phyloP scores from a whole-genome alignment of 2,797 vertebrate genomes.

The Rhynchotus rufescens region DNA sequence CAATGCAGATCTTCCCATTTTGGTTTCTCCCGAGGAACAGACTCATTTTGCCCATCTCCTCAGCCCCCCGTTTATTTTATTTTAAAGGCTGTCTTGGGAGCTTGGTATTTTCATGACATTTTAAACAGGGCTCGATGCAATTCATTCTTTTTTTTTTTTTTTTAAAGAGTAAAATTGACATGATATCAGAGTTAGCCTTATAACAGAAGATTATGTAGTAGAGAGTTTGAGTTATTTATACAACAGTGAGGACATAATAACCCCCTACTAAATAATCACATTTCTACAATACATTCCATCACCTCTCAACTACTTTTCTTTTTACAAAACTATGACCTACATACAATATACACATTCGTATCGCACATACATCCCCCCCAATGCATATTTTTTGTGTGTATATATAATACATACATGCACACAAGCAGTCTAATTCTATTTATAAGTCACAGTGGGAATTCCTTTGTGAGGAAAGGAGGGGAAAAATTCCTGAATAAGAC shows the following conservation, averaged over 20 bases:
- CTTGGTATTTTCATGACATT: constrained; percentile 76
- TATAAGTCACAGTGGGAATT: constrained; percentile 87
- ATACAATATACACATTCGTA: constrained; percentile 79
- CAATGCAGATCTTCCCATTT: constrained; percentile 19
- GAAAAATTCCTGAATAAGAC: constrained; percentile 82
- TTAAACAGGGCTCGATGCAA: constrained; percentile 72
- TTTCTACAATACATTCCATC: constrained; percentile 81
- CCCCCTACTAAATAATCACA: constrained; percentile 78
- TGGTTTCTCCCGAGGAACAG: constrained; percentile 41
- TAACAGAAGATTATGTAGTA: constrained; percentile 75
- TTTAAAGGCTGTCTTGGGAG: constrained; percentile 76
- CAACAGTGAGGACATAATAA: constrained; percentile 76
- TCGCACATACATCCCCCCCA: constrained; percentile 77
- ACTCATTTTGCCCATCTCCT: neutral
- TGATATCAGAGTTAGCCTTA: constrained; percentile 84
- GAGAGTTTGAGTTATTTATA: constrained; percentile 79
- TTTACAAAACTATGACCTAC: constrained; percentile 76
- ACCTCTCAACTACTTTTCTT: constrained; percentile 76
- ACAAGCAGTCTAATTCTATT: constrained; percentile 82
- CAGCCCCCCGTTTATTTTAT: constrained; percentile 37
- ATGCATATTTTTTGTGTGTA: constrained; percentile 83
- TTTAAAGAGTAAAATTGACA: constrained; percentile 70
- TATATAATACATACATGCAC: constrained; percentile 82
- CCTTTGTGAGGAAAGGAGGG: constrained; percentile 81
- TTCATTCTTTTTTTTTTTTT: constrained; percentile 14